phyloP scores from a whole-genome alignment of 2,797 vertebrate species.

The Anabas testudineus region DNA sequence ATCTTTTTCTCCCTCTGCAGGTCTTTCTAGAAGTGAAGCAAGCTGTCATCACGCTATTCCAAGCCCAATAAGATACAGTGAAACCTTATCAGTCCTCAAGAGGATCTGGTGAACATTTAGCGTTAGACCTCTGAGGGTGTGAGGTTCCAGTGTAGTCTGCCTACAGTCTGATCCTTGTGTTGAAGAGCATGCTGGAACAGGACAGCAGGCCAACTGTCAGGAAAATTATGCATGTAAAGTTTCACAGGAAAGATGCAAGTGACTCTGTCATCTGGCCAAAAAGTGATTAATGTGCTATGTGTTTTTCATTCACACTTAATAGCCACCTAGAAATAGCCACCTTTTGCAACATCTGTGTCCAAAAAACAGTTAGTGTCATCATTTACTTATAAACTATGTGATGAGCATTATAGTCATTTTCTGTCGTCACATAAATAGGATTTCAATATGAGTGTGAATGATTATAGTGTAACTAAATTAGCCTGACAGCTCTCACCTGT shows the following conservation, averaged over 20 bases:
- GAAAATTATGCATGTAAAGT: slow-evolving; percentile 62
- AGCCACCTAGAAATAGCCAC: not conserved
- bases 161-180: slow-evolving; percentile 37
- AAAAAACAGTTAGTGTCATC: slow-evolving; percentile 19
- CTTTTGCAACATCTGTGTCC: slow-evolving; percentile 2
- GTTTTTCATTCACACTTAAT: too few species aligned
- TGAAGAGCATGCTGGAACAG: slow-evolving; percentile 64
- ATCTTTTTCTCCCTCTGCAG: slow-evolving; percentile 52
- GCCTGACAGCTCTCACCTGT: slow-evolving; percentile 10
- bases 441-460: slow-evolving; percentile 17
- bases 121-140: slow-evolving; percentile 39
- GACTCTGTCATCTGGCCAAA: slow-evolving; percentile 67
- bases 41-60: slow-evolving; percentile 45
- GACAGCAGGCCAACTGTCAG: slow-evolving; percentile 42
- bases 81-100: slow-evolving; percentile 41
- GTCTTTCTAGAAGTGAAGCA: slow-evolving; percentile 17
- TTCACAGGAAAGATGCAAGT: slow-evolving; percentile 39
- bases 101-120: slow-evolving; percentile 29
- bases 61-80: not conserved
- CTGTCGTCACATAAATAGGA: slow-evolving; percentile 9
- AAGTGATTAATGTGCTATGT: slow-evolving; percentile 55
- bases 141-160: slow-evolving; percentile 34
- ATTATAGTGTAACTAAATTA: not conserved
- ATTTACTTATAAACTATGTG: slow-evolving; percentile 24
- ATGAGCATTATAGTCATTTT: slow-evolving; percentile 27